phyloP scores from a whole-genome alignment of 1,140 invertebrate species.

The Apis cerana region DNA sequence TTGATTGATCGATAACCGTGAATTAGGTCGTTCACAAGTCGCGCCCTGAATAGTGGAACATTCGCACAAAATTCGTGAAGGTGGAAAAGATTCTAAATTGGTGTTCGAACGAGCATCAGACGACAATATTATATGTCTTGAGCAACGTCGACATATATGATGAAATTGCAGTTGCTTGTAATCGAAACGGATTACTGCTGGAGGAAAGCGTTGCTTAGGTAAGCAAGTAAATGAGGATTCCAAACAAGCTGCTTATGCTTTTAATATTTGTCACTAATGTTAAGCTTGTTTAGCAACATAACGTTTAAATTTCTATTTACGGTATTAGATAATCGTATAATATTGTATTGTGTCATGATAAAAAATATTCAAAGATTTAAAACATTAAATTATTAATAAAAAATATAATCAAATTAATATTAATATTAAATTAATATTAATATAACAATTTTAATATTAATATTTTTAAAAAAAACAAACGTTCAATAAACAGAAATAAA shows the following conservation, averaged over 20 bases:
- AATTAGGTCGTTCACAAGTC: constrained; percentile 55
- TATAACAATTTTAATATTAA: not conserved
- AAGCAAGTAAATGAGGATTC: constrained; percentile 47
- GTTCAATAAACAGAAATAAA: too few species aligned
- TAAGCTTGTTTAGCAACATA: constrained; percentile 19
- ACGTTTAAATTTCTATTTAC: not conserved
- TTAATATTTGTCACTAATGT: constrained; percentile 23
- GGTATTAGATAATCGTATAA: not conserved
- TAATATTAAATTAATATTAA: too few species aligned
- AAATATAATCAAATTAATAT: not conserved
- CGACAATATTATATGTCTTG: constrained; percentile 59
- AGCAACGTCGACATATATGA: constrained; percentile 71
- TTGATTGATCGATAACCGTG: constrained; percentile 58
- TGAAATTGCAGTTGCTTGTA: constrained; percentile 78
- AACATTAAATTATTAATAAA: not conserved
- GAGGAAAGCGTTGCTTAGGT: constrained; percentile 78
- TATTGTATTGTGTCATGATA: not conserved
- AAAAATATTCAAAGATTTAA: not conserved
- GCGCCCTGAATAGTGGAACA: constrained; percentile 35
- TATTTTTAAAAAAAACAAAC: not conserved
- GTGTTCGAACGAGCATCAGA: constrained; percentile 8
- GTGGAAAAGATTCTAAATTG: constrained; percentile 7
- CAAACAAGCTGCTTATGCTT: constrained; percentile 32
- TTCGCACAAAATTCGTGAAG: not conserved
- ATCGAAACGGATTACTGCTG: constrained; percentile 78